These are phyloP conservation scores for Trinectes maculatus DNA, from an alignment of 2,113 vertebrate species.

Conservation along the genomic window DNA sequence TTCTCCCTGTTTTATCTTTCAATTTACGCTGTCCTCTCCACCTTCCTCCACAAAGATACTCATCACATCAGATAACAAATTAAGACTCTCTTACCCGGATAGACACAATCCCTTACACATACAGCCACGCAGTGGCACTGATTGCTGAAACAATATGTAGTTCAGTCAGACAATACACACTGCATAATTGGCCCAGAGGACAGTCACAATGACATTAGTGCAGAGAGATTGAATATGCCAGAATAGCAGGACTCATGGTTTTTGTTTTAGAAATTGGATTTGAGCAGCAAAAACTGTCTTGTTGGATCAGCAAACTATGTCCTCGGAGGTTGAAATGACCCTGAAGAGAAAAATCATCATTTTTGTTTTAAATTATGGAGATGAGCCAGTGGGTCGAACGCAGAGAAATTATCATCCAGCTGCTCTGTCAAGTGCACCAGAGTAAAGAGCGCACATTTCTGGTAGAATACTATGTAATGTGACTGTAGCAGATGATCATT, in stretches of 20 bases:
- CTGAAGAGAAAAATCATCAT: slow-evolving; percentile 28
- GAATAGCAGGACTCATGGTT: slow-evolving; percentile 40
- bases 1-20: slow-evolving; percentile 68
- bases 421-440: slow-evolving; percentile 3
- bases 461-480: neutral
- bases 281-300: slow-evolving; percentile 40
- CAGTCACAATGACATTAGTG: slow-evolving; percentile 69
- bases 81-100: slow-evolving; percentile 46
- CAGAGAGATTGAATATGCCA: slow-evolving; percentile 28
- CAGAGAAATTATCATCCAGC: slow-evolving; percentile 18
- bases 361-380: slow-evolving; percentile 21
- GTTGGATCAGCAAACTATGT: slow-evolving; percentile 66
- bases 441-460: too few species aligned
- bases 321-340: slow-evolving; percentile 50
- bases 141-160: slow-evolving; percentile 70
- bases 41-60: slow-evolving; percentile 72
- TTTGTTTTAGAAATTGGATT: slow-evolving; percentile 61
- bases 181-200: slow-evolving; percentile 70
- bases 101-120: slow-evolving; percentile 47
- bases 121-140: slow-evolving; percentile 38
- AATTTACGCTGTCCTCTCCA: slow-evolving; percentile 72
- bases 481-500: neutral
- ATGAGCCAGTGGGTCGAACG: slow-evolving; percentile 13
- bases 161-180: slow-evolving; percentile 65
- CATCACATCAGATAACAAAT: slow-evolving; percentile 75